Evolutionary conservation across 2,888 invertebrate species (phyloP).

Genomic region (Acanthoscelides obtectus): DNA sequence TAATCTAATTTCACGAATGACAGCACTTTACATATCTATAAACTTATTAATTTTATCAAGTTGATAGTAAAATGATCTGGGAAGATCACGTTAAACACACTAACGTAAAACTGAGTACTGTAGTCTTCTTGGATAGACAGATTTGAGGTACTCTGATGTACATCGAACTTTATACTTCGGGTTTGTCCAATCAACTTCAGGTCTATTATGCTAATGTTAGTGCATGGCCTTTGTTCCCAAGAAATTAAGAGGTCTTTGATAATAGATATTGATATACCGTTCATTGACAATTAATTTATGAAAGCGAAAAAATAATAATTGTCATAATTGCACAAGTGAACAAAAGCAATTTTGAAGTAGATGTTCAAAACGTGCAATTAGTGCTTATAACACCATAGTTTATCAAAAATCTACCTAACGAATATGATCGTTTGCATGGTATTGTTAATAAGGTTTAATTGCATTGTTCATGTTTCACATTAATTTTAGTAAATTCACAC

Average conservation of each 20-base stretch:
- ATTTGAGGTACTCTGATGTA: too few relatives aligned
- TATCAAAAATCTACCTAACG: background rate
- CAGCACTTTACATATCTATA: too few relatives aligned
- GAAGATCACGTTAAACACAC: too few relatives aligned
- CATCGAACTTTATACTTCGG: too few relatives aligned
- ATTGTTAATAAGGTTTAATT: background rate
- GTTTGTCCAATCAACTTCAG: too few relatives aligned
- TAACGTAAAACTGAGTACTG: too few relatives aligned
- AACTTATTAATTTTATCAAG: too few relatives aligned
- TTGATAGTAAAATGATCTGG: too few relatives aligned
- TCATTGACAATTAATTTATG: background rate
- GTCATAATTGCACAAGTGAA: background rate
- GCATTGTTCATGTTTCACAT: background rate
- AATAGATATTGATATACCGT: background rate
- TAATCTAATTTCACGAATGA: too few relatives aligned
- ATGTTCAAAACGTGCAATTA: background rate
- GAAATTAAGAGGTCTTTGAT: background rate
- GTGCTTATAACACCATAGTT: background rate
- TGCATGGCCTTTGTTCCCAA: background rate
- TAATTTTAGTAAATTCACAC: background rate
- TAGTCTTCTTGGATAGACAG: too few relatives aligned
- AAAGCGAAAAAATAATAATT: background rate
- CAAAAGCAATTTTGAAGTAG: background rate
- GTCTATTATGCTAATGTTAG: too few relatives aligned
- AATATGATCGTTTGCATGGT: background rate